phyloP scores from a whole-genome alignment of 2,888 invertebrate species.

The Epistrophella euchroma region DNA sequence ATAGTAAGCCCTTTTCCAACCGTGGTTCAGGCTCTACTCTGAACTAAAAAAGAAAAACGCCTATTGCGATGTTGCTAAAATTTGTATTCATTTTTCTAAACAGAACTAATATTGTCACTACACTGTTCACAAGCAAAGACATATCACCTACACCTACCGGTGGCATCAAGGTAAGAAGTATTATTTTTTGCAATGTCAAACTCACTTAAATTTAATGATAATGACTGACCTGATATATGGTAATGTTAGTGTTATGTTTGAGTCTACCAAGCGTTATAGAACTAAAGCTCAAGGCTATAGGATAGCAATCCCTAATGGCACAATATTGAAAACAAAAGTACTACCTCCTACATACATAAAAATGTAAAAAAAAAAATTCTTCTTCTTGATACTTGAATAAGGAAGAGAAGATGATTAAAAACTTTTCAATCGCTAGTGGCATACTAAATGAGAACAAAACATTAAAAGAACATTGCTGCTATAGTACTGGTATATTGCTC shows the following conservation, averaged over 20 bases:
- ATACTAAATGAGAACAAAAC: constrained; percentile 60
- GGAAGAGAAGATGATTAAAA: constrained; percentile 25
- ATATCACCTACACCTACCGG: no score
- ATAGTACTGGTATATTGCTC: background rate
- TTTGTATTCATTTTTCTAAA: no score
- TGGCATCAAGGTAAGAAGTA: no score
- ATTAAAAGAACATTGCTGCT: constrained; percentile 15
- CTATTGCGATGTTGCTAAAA: no score
- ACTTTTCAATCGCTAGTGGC: constrained; percentile 47
- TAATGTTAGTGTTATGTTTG: background rate
- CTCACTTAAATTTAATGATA: background rate
- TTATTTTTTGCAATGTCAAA: background rate
- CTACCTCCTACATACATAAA: no score
- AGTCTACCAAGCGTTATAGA: background rate
- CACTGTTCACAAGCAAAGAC: no score
- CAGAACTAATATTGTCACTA: no score
- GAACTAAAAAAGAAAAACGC: no score
- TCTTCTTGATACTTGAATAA: background rate
- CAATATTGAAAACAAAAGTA: constrained; percentile 21
- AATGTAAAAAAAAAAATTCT: background rate
- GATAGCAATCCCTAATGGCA: constrained; percentile 1
- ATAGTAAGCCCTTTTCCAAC: no score
- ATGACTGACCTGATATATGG: background rate
- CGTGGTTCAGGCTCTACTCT: no score
- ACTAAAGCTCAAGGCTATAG: background rate